Evolutionary conservation across 1,140 invertebrate genomes (phyloP).

Genomic region (Schlechtendalia chinensis): DNA sequence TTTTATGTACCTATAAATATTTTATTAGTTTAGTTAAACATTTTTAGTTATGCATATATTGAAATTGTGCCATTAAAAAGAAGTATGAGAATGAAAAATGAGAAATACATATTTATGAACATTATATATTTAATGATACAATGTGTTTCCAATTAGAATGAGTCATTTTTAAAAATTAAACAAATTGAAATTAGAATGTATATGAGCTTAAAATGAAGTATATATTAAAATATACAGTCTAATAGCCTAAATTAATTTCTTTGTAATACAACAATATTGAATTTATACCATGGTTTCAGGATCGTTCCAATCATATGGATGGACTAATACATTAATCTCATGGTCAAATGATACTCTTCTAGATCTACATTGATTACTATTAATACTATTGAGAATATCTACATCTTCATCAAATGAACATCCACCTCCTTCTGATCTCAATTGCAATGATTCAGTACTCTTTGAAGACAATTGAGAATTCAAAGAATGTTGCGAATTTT

Average conservation of each 20-base stretch:
- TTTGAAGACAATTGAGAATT: constrained; percentile 43
- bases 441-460: constrained; percentile 44
- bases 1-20: neutral
- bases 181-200: constrained; percentile 12
- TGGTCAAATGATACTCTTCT: constrained; percentile 40
- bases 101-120: neutral
- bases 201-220: constrained; percentile 9
- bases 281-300: constrained; percentile 50
- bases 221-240: neutral
- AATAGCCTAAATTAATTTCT: neutral
- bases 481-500: constrained; percentile 45
- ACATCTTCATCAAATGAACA: constrained; percentile 39
- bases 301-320: constrained; percentile 51
- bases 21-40: neutral
- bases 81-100: neutral
- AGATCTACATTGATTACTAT: constrained; percentile 15
- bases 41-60: neutral
- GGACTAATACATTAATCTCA: neutral
- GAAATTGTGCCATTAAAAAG: neutral
- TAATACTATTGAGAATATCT: constrained; percentile 3
- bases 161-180: neutral
- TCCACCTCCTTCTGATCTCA: constrained; percentile 43
- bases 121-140: neutral
- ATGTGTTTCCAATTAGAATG: neutral
- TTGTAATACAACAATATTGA: neutral